Evolutionary conservation across 1,140 invertebrate species (phyloP), one percentile per base, ranked within the genome.

Genomic region (Berghia stephanieae): DNA sequence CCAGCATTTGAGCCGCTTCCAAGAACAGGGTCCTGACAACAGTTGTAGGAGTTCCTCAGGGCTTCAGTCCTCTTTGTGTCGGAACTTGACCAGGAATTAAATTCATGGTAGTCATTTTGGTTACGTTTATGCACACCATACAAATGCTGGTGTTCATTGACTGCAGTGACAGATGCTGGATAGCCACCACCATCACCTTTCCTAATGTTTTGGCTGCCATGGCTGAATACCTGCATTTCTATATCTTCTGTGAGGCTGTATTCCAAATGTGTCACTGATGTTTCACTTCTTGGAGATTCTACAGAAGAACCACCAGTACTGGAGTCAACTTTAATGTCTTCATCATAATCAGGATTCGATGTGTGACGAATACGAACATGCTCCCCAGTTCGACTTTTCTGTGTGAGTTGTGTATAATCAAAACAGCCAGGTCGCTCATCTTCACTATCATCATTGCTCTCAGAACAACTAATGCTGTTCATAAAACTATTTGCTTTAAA

Each of bases 261-360:
- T 34, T 63, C 73, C 34, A 42, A 49, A 38, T 55, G 40, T 4
- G 49, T 63, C n/a, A 43, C 67, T 63, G 81, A 81, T 13, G 76
- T 68, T 60, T 84, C 84, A 79, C 83, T 85, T 0, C 84, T 79
- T 2, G 86, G 84, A 0, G 86, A 87, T 52, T 85, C 81, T 40
- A 84, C 78, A 21, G 83, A 85, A 10, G 57, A 66, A 42, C 42
- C 79, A 78, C 46, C 79, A 78, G 31, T 86, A 24, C 55, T 77
- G 13, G 83, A 83, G 10, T 85, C 83, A 13, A 84, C 83, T 16
- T 83, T 80, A 57, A 83, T 78, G 18, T 82, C 86, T 74, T 86
- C 86, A 75, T 87, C 86, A 72, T 83, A 86, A 16, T 84, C 79
- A 18, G 83, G 74, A 42, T 79, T 77, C 46, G 67, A 78, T 10